Evolutionary conservation across 2,888 invertebrate genomes (phyloP).

Genomic region (Agriopis leucophaearia): DNA sequence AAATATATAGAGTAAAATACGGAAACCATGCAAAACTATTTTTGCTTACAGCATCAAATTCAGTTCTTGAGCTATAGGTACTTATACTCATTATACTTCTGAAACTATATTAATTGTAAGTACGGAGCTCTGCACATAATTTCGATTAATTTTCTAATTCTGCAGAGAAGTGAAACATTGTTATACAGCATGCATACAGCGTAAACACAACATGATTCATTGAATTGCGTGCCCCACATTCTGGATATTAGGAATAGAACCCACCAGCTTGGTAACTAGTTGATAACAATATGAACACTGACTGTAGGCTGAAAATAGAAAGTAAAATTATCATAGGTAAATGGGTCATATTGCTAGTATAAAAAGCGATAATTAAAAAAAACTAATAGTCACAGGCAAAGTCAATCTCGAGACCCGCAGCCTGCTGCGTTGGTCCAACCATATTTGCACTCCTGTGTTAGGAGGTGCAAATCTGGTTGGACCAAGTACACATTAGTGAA

Average conservation of each 20-base stretch:
- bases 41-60: background rate
- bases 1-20: background rate
- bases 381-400: too few relatives aligned
- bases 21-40: background rate
- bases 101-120: background rate
- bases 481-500: too few relatives aligned
- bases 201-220: conserved; percentile 72
- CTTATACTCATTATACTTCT: too few relatives aligned
- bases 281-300: background rate
- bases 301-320: background rate
- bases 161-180: conserved; percentile 61
- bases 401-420: too few relatives aligned
- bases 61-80: background rate
- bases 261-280: conserved; percentile 25
- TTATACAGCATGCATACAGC: conserved; percentile 59
- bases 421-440: too few relatives aligned
- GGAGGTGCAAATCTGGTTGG: too few relatives aligned
- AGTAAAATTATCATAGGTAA: background rate
- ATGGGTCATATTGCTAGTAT: too few relatives aligned
- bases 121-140: conserved; percentile 9
- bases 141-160: conserved; percentile 53
- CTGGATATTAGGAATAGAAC: conserved; percentile 51
- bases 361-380: too few relatives aligned
- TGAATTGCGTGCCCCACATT: conserved; percentile 65
- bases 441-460: too few relatives aligned